Percentiles rank a stretch among this genome's conserved stretches.
phyloP scores from a whole-genome alignment of 2,888 invertebrate species.

The Helobdella robusta region DNA sequence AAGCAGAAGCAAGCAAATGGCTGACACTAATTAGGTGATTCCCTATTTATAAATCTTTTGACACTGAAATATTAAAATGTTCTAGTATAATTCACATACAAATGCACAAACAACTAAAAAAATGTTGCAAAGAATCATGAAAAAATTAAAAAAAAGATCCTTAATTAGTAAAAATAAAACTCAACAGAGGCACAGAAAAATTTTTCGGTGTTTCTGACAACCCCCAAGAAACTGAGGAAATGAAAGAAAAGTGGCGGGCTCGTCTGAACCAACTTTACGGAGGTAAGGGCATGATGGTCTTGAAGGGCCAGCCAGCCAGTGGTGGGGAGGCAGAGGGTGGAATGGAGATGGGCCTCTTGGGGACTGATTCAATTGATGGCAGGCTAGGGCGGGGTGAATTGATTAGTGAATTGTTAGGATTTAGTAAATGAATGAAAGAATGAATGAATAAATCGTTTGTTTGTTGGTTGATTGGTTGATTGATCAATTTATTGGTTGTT shows the following conservation, averaged over 20 bases:
- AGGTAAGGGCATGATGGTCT: background rate
- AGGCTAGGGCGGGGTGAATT: background rate
- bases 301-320: slow-evolving; percentile 9
- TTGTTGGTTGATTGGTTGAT: background rate
- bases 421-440: too few species aligned
- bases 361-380: background rate
- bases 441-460: background rate
- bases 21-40: too few species aligned
- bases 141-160: too few species aligned
- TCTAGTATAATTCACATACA: too few species aligned
- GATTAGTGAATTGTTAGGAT: too few species aligned
- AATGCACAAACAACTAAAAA: too few species aligned
- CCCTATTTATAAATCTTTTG: too few species aligned
- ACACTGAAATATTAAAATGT: too few species aligned
- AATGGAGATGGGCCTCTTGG: background rate
- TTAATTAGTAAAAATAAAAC: too few species aligned
- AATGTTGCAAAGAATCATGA: too few species aligned
- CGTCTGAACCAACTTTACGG: slow-evolving; percentile 23
- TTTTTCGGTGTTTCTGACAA: slow-evolving; percentile 11
- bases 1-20: too few species aligned
- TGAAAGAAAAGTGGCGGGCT: slow-evolving; percentile 16
- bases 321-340: background rate
- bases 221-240: background rate
- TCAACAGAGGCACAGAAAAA: background rate
- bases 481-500: background rate